A percentile compares a stretch with the other conserved stretches of the same genome.
phyloP scores from a whole-genome alignment of 1,140 invertebrate species.

The Hycleus cichorii region DNA sequence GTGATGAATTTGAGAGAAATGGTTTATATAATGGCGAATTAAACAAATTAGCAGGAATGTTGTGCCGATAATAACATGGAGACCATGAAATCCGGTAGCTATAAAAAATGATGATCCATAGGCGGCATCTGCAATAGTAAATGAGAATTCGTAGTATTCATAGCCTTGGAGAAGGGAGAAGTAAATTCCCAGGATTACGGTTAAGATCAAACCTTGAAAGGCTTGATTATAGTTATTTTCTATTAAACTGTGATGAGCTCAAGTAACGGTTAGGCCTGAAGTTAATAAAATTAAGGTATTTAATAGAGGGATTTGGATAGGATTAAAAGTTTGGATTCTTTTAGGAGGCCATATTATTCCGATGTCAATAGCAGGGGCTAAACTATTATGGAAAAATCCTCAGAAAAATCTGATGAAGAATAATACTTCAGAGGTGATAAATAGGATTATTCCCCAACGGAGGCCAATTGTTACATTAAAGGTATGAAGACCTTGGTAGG shows the following conservation, averaged over 20 bases:
- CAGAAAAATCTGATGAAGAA: too few species aligned
- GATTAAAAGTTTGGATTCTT: too few species aligned
- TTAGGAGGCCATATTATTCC: too few species aligned
- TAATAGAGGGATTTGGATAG: too few species aligned
- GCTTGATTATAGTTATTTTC: constrained; percentile 44
- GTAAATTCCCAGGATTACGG: constrained; percentile 44
- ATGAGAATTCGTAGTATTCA: constrained; percentile 46
- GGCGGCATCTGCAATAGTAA: too few species aligned
- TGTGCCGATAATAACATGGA: constrained; percentile 64
- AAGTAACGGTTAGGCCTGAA: constrained; percentile 50
- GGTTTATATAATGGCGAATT: constrained; percentile 44
- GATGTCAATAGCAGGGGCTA: too few species aligned
- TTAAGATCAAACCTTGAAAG: constrained; percentile 43
- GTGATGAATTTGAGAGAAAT: constrained; percentile 55
- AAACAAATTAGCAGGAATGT: constrained; percentile 53
- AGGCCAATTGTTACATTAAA: constrained; percentile 47
- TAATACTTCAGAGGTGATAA: too few species aligned
- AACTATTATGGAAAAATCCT: constrained; percentile 32
- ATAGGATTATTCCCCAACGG: too few species aligned
- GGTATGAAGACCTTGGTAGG: constrained; percentile 56
- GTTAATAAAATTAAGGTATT: too few species aligned
- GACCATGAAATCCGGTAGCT: constrained; percentile 63
- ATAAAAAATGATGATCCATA: constrained; percentile 64
- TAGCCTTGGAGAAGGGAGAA: constrained; percentile 44
- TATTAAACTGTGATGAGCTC: constrained; percentile 49